Conservation (phyloP, 2,113 vertebrate species). For the Sula dactylatra region DNA sequence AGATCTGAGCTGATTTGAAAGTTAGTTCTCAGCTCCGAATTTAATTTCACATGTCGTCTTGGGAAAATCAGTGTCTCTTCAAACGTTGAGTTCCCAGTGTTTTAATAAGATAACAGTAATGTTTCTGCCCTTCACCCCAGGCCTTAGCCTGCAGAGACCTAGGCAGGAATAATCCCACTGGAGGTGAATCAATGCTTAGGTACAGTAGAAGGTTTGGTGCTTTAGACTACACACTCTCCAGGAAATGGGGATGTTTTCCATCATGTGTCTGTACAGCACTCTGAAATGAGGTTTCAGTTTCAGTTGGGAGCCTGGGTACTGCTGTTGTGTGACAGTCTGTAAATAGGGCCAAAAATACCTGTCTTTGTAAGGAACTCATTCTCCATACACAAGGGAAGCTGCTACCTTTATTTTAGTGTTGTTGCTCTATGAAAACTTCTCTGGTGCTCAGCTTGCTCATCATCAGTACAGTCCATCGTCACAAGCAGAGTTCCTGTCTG, state of each 20-base stretch:
- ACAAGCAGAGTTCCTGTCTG: background rate
- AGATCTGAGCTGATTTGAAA: background rate
- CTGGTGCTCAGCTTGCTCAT: background rate
- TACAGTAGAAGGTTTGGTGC: background rate
- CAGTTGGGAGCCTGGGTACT: background rate
- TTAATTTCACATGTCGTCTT: background rate
- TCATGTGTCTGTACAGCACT: background rate
- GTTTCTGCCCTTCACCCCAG: background rate
- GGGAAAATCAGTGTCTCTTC: background rate
- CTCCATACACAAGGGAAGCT: background rate
- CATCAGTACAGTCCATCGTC: no score
- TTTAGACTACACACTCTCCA: background rate
- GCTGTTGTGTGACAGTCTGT: background rate
- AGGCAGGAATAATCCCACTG: background rate
- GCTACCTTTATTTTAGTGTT: background rate
- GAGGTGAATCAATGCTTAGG: background rate
- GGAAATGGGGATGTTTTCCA: background rate
- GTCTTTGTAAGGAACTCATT: background rate
- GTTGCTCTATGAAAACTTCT: background rate
- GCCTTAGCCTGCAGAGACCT: background rate
- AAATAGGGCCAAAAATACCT: background rate
- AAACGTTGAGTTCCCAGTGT: background rate
- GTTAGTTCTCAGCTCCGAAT: background rate
- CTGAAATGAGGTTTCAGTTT: background rate
- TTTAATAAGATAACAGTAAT: background rate